Base-by-base conservation (phyloP, 2,888 invertebrate genomes). In the Molorchus minor region DNA sequence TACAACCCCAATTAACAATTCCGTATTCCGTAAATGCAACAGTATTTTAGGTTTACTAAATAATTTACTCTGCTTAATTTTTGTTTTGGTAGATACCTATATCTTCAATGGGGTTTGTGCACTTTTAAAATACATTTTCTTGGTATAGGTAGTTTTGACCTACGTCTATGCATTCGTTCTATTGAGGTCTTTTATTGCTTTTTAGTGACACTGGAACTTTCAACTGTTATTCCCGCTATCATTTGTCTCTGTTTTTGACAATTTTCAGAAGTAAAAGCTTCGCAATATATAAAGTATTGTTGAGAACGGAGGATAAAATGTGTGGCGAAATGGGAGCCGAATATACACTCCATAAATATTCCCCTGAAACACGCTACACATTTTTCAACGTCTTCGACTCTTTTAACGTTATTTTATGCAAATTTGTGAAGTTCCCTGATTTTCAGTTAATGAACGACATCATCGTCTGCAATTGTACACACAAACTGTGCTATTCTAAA, bases 161-260 rank as follows among this genome's bases (percentile, higher is more conserved):
- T n/a, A n/a, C n/a, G n/a, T n/a, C n/a, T n/a, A n/a, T n/a, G n/a
- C n/a, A n/a, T n/a, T n/a, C n/a, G n/a, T 49, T 38, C 36, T 38
- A 36, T 40, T 49, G 25, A 49, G 38, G 36, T 38, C 25, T 49
- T 43, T 43, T 43, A 43, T 43, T 43, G 25, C 21, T 49, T 38
- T 35, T 38, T 49, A 17, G 10, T 10, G 13, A 8, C 38, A 49
- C 25, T 20, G 38, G 33, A 40, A 40, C 49, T 13, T 38, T 49
- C 38, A 25, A 38, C 49, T 49, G 49, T 49, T 49, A 49, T 49
- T 16, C 38, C 15, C 8, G 38, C 38, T 15, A 25, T 49, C 49
- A 49, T 49, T 49, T 49, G 49, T 49, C 49, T 49, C 49, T 49
- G 49, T 38, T 49, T 49, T 49, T 49, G 49, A 49, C 49, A 49